These are phyloP conservation scores for Caenorhabditis sp. DNA, from an alignment of 2,888 invertebrate species.

Conservation along the genomic window DNA sequence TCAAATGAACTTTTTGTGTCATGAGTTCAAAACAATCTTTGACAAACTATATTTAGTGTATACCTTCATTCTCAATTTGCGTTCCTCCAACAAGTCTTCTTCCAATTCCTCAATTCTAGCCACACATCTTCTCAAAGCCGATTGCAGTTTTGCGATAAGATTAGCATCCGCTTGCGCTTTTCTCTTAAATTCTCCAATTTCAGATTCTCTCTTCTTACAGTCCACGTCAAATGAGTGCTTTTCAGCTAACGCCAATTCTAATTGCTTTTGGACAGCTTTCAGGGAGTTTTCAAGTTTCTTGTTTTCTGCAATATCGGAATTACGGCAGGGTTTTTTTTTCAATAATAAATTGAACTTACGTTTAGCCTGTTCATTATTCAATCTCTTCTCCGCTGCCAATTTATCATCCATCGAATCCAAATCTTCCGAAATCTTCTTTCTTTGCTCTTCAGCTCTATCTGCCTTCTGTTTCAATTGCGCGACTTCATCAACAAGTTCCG, in stretches of 20 bases:
- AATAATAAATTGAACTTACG: constrained; percentile 25
- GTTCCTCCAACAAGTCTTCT: constrained; percentile 97
- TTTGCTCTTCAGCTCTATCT: constrained; percentile 47
- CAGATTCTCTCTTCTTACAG: constrained; percentile 95
- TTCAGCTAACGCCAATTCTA: constrained; percentile 92
- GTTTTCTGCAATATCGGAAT: constrained; percentile 74
- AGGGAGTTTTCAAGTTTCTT: constrained; percentile 94
- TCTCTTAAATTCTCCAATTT: constrained; percentile 90
- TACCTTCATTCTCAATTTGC: constrained; percentile 75
- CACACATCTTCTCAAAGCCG: constrained; percentile 41
- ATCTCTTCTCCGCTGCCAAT: constrained; percentile 52
- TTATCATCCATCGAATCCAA: constrained; percentile 53
- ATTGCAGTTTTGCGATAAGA: constrained; percentile 90
- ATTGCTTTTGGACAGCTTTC: constrained; percentile 95
- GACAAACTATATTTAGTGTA: too few species aligned
- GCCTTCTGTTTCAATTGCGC: constrained; percentile 45
- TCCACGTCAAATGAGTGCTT: constrained; percentile 96
- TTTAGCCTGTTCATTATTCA: constrained; percentile 57
- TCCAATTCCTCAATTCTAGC: constrained; percentile 90
- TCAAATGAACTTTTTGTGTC: too few species aligned
- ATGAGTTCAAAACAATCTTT: too few species aligned
- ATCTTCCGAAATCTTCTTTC: constrained; percentile 49
- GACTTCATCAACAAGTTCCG: constrained; percentile 57
- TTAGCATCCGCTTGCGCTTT: constrained; percentile 94
- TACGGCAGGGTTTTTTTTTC: too few species aligned